phyloP scores from a whole-genome alignment of 2,113 vertebrate genomes.

The Sphyrna mokarran region DNA sequence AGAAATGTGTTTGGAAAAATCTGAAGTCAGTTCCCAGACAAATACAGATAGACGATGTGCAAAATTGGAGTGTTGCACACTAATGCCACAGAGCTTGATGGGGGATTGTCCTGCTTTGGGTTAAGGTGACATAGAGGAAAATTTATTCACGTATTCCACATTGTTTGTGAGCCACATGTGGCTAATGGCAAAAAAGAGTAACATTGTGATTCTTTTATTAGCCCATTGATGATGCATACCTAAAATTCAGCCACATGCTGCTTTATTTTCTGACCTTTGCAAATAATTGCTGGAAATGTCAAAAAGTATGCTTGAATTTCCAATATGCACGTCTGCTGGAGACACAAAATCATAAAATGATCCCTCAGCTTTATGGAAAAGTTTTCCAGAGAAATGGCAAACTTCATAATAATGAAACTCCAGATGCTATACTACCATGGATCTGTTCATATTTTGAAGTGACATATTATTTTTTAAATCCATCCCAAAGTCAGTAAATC shows the following conservation, averaged over 20 bases:
- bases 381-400: not conserved
- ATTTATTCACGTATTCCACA: not conserved
- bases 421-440: not conserved
- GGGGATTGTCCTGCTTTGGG: not conserved
- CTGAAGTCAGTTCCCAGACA: not conserved
- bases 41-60: not conserved
- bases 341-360: not conserved
- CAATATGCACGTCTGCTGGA: not conserved
- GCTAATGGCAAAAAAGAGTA: not conserved
- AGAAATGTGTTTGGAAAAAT: not conserved
- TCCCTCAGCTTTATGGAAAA: not conserved
- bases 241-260: not conserved
- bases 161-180: not conserved
- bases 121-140: not conserved
- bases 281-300: not conserved
- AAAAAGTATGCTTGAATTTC: not conserved
- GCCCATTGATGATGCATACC: not conserved
- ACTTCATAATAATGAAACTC: not conserved
- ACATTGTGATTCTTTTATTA: not conserved
- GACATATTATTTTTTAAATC: not conserved
- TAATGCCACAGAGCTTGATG: not conserved
- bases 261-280: not conserved
- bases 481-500: not conserved
- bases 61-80: not conserved
- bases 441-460: not conserved